These are phyloP conservation scores for Fabriciana adippe DNA, from an alignment of 2,888 invertebrate species.

Conservation along the genomic window DNA sequence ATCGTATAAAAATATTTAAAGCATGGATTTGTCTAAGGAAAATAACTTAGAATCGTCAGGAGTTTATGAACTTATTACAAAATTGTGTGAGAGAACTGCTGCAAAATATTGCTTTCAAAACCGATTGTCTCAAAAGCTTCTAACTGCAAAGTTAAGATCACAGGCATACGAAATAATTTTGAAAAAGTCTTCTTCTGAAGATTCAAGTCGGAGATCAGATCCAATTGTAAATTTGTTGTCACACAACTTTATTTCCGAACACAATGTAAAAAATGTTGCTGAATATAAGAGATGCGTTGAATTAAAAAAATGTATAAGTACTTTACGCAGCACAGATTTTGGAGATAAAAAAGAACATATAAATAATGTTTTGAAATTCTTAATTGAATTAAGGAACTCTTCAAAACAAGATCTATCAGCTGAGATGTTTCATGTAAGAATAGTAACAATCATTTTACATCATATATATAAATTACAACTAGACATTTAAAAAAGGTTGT, in stretches of 20 bases:
- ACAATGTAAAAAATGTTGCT: conserved; percentile 64
- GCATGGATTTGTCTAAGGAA: conserved; percentile 6
- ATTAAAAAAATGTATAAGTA: conserved; percentile 61
- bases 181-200: conserved; percentile 60
- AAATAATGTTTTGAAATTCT: conserved; percentile 56
- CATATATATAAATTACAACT: too few species aligned
- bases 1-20: neutral
- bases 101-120: conserved; percentile 57
- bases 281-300: conserved; percentile 64
- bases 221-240: conserved; percentile 66
- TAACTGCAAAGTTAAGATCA: conserved; percentile 66
- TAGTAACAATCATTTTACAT: neutral
- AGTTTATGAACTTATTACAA: conserved; percentile 67
- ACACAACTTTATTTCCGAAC: conserved; percentile 61
- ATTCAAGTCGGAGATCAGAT: conserved; percentile 51
- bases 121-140: conserved; percentile 57
- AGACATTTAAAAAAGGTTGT: neutral
- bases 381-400: conserved; percentile 60
- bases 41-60: conserved; percentile 50
- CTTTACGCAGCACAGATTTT: conserved; percentile 56
- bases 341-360: conserved; percentile 56
- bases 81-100: conserved; percentile 66
- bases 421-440: conserved; percentile 65
- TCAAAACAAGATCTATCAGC: conserved; percentile 58
- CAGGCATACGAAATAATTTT: conserved; percentile 70